Evolutionary conservation across 2,888 invertebrate genomes (phyloP), one percentile per base, ranked within the genome.

Genomic region (Dynastes tityus): DNA sequence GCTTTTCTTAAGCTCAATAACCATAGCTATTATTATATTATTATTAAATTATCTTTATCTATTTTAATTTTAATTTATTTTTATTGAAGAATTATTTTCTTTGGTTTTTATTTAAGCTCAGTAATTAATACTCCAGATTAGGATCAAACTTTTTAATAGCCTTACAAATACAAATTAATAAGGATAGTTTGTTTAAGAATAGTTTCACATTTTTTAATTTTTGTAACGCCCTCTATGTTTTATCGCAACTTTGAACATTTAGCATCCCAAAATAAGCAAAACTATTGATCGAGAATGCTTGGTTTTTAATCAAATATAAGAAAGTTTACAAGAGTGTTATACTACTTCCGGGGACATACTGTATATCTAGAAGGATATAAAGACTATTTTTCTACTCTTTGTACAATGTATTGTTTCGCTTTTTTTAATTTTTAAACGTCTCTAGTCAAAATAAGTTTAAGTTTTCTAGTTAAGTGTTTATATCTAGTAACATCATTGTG

Each of bases 401-500:
- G n/a, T 55, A 55, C 55, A 55, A 6, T n/a, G n/a, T 55, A 55
- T 55, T 55, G 2, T 55, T n/a, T 55, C 13, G n/a, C n/a, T n/a
- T n/a, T 55, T 16, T 55, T 55, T 1, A 55, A n/a, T n/a, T 55
- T 55, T 16, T 37, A 37, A 55, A 16, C 3, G 55, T n/a, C n/a
- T 55, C 55, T 55, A 55, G 55, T 55, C 55, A 55, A 55, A 16
- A 55, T 55, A 55, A 55, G 55, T 55, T 51, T 51, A 51, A 51
- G 13, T 51, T 13, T 51, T n/a, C n/a, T 9, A 13, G 9, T 51
- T 45, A 45, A 45, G 16, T 55, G 16, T 55, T n/a, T 55, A 55
- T 55, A n/a, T n/a, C 13, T 55, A 55, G 13, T 45, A 11, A 45
- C 0, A 45, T 11, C 11, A 45, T 45, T 45, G 45, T 45, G 0